phyloP scores from a whole-genome alignment of 1,140 invertebrate species.

The Magallana gigas region DNA sequence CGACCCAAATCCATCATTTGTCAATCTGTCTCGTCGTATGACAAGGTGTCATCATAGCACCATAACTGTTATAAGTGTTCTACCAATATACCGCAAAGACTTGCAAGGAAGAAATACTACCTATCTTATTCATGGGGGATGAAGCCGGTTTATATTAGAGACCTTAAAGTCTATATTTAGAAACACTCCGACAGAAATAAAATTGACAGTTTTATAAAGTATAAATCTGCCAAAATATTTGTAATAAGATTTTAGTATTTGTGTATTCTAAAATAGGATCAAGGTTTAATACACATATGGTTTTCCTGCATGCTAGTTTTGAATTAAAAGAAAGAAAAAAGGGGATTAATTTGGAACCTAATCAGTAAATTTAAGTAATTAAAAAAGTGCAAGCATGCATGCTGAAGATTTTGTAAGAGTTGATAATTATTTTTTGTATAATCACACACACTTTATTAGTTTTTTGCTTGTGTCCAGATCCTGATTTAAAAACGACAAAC shows the following conservation, averaged over 20 bases:
- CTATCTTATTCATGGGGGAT: neutral
- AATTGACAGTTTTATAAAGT: neutral
- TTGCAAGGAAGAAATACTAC: neutral
- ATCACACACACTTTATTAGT: too few relatives aligned
- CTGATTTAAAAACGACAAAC: too few relatives aligned
- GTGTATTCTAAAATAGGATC: neutral
- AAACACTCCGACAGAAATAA: constrained; percentile 7
- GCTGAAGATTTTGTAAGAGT: too few relatives aligned
- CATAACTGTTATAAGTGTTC: neutral
- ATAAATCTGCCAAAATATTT: neutral
- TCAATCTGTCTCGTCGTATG: neutral
- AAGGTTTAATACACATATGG: neutral
- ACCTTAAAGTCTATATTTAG: neutral
- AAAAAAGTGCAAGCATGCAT: too few relatives aligned
- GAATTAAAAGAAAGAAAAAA: too few relatives aligned
- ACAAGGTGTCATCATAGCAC: neutral
- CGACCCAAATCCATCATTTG: constrained; percentile 6
- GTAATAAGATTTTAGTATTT: neutral
- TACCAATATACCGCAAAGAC: neutral
- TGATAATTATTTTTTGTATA: too few relatives aligned
- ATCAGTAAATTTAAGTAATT: too few relatives aligned
- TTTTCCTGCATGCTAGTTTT: too few relatives aligned
- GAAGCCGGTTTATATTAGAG: neutral
- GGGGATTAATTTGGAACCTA: too few relatives aligned
- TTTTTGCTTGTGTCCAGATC: too few relatives aligned